These are phyloP conservation scores for Erynnis tages DNA, from an alignment of 2,888 invertebrate genomes.

Conservation along the genomic window DNA sequence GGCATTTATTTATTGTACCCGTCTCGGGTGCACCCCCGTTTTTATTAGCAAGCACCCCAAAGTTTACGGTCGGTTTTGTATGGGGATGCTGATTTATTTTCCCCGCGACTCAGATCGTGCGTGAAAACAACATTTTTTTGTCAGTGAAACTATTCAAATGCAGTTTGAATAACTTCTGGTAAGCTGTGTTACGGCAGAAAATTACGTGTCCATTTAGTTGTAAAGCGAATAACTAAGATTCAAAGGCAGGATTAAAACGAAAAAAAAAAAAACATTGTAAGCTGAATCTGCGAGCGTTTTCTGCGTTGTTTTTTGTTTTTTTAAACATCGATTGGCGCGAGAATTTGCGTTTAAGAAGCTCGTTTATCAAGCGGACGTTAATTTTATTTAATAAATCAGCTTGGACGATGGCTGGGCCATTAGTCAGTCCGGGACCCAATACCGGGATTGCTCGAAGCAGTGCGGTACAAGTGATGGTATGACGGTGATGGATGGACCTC, in stretches of 20 bases:
- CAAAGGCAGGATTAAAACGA: slow-evolving; percentile 44
- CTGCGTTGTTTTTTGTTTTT: slow-evolving; percentile 43
- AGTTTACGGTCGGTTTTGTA: slow-evolving; percentile 51
- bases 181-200: slow-evolving; percentile 46
- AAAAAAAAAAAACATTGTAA: slow-evolving; percentile 35
- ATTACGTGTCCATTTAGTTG: slow-evolving; percentile 15
- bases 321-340: slow-evolving; percentile 38
- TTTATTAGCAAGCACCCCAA: slow-evolving; percentile 64
- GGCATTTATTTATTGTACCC: slow-evolving; percentile 76
- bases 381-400: slow-evolving; percentile 77
- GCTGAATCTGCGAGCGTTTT: slow-evolving; percentile 32
- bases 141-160: slow-evolving; percentile 26
- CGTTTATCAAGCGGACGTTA: slow-evolving; percentile 64
- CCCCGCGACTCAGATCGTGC: slow-evolving; percentile 37
- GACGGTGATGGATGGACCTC: slow-evolving; percentile 66
- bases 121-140: slow-evolving; percentile 34
- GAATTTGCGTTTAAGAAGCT: slow-evolving; percentile 56
- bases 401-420: slow-evolving; percentile 60
- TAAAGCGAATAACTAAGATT: slow-evolving; percentile 11
- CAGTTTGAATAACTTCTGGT: slow-evolving; percentile 30
- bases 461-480: slow-evolving; percentile 62
- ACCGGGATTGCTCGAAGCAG: slow-evolving; percentile 51
- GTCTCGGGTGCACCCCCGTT: slow-evolving; percentile 63
- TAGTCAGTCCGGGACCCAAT: slow-evolving; percentile 61
- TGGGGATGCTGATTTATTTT: slow-evolving; percentile 56